phyloP scores from a whole-genome alignment of 2,888 invertebrate species.

The Ennomos erosarius region DNA sequence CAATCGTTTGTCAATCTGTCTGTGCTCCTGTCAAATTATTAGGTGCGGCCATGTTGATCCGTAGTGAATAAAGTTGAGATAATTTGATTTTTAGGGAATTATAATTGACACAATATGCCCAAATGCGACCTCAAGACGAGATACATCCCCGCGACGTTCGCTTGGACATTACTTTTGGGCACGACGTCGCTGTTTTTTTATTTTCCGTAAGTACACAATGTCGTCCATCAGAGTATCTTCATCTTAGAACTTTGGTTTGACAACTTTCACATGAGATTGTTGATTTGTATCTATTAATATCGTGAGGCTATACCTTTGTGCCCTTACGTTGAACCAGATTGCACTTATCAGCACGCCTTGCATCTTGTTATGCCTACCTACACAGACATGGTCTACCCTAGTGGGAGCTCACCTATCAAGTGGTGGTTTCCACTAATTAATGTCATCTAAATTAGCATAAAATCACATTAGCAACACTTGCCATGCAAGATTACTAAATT shows the following conservation, averaged over 20 bases:
- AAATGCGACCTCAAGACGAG: constrained; percentile 98
- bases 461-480: constrained; percentile 15
- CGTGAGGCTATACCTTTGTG: constrained; percentile 59
- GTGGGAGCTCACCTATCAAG: constrained; percentile 10
- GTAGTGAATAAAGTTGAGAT: constrained; percentile 79
- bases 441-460: constrained; percentile 21
- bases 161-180: constrained; percentile 97
- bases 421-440: constrained; percentile 15
- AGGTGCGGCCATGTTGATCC: constrained; percentile 88
- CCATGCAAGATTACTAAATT: neutral
- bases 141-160: constrained; percentile 99
- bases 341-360: constrained; percentile 38
- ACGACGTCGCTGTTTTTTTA: constrained; percentile 98
- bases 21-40: constrained; percentile 73
- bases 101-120: constrained; percentile 90
- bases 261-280: constrained; percentile 80
- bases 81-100: constrained; percentile 78
- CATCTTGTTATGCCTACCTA: constrained; percentile 6
- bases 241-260: constrained; percentile 70
- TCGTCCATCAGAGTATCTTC: constrained; percentile 67
- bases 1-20: too few relatives aligned
- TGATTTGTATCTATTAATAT: constrained; percentile 77
- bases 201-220: constrained; percentile 95
- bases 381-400: constrained; percentile 29
- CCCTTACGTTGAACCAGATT: constrained; percentile 56